These are phyloP conservation scores for Mesochorus sp. DNA, from an alignment of 2,888 invertebrate species.

Conservation along the genomic window DNA sequence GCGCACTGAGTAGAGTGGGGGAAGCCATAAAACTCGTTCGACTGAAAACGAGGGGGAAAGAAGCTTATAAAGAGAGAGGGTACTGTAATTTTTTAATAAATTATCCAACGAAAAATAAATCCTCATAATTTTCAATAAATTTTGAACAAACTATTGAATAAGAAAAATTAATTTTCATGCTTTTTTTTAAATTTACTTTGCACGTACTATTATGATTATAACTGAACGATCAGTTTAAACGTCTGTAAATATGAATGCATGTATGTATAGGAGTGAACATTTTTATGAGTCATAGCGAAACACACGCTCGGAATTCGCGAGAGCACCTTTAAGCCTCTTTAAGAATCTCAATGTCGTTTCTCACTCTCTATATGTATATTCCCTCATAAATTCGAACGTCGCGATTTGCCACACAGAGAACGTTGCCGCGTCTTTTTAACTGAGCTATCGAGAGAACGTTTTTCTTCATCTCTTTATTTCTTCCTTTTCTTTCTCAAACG, in stretches of 20 bases:
- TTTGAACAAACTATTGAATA: neutral
- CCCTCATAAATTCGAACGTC: neutral
- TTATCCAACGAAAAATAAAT: no score
- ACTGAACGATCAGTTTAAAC: no score
- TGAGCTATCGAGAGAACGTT: neutral
- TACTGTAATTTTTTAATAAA: no score
- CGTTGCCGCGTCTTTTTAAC: conserved; percentile 30
- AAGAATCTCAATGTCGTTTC: conserved; percentile 22
- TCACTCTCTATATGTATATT: neutral
- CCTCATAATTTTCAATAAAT: no score
- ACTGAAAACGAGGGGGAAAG: no score
- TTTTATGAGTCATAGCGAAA: neutral
- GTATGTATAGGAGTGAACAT: no score
- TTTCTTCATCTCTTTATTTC: neutral
- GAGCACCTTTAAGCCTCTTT: conserved; percentile 39
- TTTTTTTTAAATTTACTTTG: neutral
- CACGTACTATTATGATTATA: neutral
- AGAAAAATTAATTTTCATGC: neutral
- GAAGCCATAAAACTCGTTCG: no score
- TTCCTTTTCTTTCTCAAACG: neutral
- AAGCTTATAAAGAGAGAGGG: no score
- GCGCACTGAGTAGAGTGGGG: no score
- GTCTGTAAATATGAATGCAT: no score
- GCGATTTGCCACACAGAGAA: conserved; percentile 20
- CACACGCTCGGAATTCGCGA: neutral